These are phyloP conservation scores for Paramuricea clavata DNA, from an alignment of 92 coral and sea anemone species.

Conservation along the genomic window DNA sequence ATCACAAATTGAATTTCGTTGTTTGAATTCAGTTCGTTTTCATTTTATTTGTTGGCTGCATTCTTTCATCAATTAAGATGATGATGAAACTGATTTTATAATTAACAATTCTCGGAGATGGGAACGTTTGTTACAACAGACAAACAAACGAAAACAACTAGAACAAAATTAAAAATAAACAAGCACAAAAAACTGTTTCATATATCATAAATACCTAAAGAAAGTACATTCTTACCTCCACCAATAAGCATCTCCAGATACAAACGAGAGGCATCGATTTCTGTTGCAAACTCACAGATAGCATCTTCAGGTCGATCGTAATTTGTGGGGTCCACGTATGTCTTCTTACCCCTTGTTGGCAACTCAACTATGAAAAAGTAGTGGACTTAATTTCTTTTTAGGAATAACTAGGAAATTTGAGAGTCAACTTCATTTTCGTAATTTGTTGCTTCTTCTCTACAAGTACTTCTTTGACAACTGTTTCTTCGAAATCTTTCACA, in stretches of 20 bases:
- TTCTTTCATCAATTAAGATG: no score
- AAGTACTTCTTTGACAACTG: no score
- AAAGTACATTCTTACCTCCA: constrained; percentile 71
- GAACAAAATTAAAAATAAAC: background rate
- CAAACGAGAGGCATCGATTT: constrained; percentile 75
- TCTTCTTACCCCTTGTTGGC: constrained; percentile 73
- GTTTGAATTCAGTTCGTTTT: no score
- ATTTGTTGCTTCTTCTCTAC: no score
- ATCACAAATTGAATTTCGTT: no score
- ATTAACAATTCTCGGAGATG: no score
- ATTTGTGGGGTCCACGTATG: constrained; percentile 86
- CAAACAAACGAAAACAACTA: background rate
- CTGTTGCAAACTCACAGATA: constrained; percentile 81
- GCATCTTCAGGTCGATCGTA: constrained; percentile 92
- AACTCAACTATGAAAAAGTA: constrained; percentile 54
- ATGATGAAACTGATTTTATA: no score
- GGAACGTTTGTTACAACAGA: background rate
- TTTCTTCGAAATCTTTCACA: no score
- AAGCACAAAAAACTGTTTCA: background rate
- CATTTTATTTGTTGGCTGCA: no score
- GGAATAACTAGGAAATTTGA: no score
- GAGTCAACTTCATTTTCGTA: no score
- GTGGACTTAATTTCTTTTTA: background rate
- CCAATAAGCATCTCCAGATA: constrained; percentile 80
- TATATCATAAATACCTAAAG: background rate